phyloP scores from a whole-genome alignment of 2,113 vertebrate genomes.

The Scortum barcoo region DNA sequence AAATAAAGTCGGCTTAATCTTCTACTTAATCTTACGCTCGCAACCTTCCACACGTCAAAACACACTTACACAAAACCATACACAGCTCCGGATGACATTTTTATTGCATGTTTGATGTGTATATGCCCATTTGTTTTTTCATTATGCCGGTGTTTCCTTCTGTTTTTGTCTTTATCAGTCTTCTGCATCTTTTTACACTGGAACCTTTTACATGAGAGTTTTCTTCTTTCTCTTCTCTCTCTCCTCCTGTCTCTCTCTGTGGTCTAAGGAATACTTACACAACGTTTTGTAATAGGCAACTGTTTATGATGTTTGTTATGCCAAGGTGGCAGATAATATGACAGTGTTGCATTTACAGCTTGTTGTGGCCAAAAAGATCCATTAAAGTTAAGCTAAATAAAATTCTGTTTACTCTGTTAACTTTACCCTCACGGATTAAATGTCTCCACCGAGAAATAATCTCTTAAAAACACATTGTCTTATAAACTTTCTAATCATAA shows the following conservation, averaged over 20 bases:
- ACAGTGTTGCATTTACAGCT: background rate
- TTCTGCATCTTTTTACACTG: background rate
- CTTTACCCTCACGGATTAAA: background rate
- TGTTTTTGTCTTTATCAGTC: background rate
- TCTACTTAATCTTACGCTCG: slow-evolving; percentile 20
- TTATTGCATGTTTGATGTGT: slow-evolving; percentile 29
- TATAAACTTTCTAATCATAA: background rate
- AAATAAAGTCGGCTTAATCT: slow-evolving; percentile 55
- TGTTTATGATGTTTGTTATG: background rate
- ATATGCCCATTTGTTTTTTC: background rate
- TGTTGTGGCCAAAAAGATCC: background rate
- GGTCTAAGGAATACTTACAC: background rate
- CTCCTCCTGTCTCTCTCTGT: background rate
- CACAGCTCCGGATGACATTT: background rate
- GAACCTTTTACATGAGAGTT: too few species aligned
- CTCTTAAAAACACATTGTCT: background rate
- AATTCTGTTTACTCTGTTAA: background rate
- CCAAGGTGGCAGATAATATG: background rate
- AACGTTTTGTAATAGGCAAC: background rate
- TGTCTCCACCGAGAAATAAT: background rate
- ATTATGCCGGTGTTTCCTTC: background rate
- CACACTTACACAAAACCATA: slow-evolving; percentile 11
- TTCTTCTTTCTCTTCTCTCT: background rate
- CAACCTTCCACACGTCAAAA: slow-evolving; percentile 26
- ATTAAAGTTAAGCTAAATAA: background rate